Conservation (phyloP, 2,113 vertebrate species). For the Sander lucioperca region DNA sequence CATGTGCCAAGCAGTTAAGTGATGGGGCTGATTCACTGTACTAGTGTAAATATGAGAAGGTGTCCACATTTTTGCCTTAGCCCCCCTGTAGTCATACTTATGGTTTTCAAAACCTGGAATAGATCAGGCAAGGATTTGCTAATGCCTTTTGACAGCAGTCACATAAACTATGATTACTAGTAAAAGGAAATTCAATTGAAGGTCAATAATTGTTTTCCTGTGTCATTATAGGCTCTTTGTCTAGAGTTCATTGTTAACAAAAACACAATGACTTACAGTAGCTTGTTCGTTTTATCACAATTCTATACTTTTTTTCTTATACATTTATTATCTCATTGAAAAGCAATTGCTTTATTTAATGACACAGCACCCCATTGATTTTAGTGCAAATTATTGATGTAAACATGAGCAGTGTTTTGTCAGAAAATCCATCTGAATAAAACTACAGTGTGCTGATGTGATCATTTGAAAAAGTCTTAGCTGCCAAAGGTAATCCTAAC, state of each 20-base stretch:
- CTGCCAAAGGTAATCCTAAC: background rate
- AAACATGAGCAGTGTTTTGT: background rate
- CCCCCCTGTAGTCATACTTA: background rate
- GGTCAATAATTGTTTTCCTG: background rate
- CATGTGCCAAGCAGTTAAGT: conserved; percentile 48
- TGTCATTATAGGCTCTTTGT: background rate
- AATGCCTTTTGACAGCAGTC: background rate
- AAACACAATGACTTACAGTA: background rate
- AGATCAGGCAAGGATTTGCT: background rate
- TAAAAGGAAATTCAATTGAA: background rate
- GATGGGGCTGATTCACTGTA: background rate
- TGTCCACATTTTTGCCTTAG: background rate
- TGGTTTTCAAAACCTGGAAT: background rate
- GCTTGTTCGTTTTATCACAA: background rate
- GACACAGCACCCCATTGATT: background rate
- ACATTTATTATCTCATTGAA: conserved; percentile 2
- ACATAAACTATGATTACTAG: background rate
- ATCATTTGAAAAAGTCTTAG: conserved; percentile 10
- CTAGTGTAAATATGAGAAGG: background rate
- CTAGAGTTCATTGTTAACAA: background rate
- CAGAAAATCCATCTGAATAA: background rate
- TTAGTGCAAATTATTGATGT: background rate
- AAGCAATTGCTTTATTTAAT: conserved; percentile 1
- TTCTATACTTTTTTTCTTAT: background rate
- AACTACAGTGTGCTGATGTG: background rate